Base-by-base conservation (phyloP, 2,888 invertebrate genomes). In the Metellina segmentata region DNA sequence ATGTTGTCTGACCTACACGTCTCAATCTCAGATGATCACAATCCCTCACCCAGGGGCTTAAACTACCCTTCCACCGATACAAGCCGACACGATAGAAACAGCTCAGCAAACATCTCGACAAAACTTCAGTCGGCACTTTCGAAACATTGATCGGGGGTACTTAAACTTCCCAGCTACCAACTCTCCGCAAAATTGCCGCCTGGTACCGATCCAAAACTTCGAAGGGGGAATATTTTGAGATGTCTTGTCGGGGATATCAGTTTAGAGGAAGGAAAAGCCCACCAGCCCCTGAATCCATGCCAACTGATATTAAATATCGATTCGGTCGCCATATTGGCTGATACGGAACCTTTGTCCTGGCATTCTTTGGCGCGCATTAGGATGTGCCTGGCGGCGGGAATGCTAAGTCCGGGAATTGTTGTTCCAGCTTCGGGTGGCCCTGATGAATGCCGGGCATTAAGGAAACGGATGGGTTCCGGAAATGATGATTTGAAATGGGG, bases 281-380 rank as follows among this genome's bases (percentile, higher is more conserved):
- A 34, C 34, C 34, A 34, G 34, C 34, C 34, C 34, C 16, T 7
- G 11, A 34, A 48, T 6, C 49, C 51, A 51, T 11, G n/a, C n/a
- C 81, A 34, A 81, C 49, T 81, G 81, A 81, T 81, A 81, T 81
- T 81, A 81, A 71, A 81, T 81, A 81, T 81, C 81, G 81, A 81
- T 81, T 34, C 13, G 16, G 13, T 13, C 34, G n/a, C 34, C 1
- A 61, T 53, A 81, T 81, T 49, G 81, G 19, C n/a, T 19, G 13
- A 48, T 48, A 71, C 49, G 49, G 70, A 71, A 19, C 71, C 70
- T 70, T 81, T 81, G 81, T 81, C 9, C 11, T 19, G 19, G 79
- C 20, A 61, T 53, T 34, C 79, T 61, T 81, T 81, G 20, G 7
- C 20, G 52, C 9, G 34, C 34, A 34, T 77, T 7, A 77, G 51